Evolutionary conservation across 2,888 invertebrate species (phyloP), one percentile per base, ranked within the genome.

Genomic region (Dryococelus australis): DNA sequence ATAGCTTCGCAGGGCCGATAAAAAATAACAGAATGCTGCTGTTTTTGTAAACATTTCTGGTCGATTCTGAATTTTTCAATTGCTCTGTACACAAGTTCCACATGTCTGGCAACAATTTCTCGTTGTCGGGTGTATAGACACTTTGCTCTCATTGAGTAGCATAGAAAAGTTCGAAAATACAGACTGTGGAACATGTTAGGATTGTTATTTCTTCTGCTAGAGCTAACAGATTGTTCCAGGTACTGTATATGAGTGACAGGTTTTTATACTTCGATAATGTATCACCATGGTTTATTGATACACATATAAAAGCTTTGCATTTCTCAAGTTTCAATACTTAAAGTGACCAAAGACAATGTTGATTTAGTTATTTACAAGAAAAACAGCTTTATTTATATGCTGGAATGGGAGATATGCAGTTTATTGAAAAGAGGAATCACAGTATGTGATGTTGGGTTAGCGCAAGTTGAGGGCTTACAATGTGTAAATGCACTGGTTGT

Each of bases 141-240:
- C 86, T 86, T 86, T 86, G 86, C 86, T 28, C 43, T 86, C 43
- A 86, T 86, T 13, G 43, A 80, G 43, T 80, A 86, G 79, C 26
- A 80, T 26, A n/a, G 0, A 47, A 86, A 86, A 79, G 43, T 86
- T 78, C 26, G 24, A 43, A 35, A 35, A 65, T 86, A 24, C 86
- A 86, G 86, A 79, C 43, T 43, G 43, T 80, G 43, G 47, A 80
- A 27, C 51, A 85, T 85, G 65, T 85, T 53, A 85, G 65, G 27
- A 85, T 8, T 5, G 83, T 83, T 35, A 83, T 83, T 20, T n/a
- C 28, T 43, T 35, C 83, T 13, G 13, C 83, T 0, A 85, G 53
- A 85, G 28, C 85, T 85, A 53, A 65, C 47, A 85, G 51, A 85
- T 28, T 53, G 28, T 85, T 53, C 9, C 27, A 28, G 47, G 5